phyloP scores from a whole-genome alignment of 2,113 vertebrate species.

The Erythrolamprus reginae region DNA sequence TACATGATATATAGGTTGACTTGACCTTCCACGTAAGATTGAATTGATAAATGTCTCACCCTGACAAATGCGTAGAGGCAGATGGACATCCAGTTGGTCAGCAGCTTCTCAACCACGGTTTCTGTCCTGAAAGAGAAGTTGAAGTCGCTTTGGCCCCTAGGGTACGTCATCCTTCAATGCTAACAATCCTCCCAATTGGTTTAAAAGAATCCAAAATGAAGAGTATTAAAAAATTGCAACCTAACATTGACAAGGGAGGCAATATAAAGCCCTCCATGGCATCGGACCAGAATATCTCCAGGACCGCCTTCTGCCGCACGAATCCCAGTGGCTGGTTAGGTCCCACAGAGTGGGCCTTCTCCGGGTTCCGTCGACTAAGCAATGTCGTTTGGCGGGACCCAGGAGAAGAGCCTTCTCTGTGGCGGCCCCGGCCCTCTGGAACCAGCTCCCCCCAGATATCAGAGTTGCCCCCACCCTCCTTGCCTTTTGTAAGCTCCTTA shows the following conservation, averaged over 20 bases:
- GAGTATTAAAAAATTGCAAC: background rate
- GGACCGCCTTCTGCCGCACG: no score
- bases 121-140: conserved; percentile 81
- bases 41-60: conserved; percentile 66
- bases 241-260: background rate
- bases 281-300: no score
- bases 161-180: background rate
- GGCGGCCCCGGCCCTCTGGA: no score
- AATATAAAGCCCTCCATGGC: no score
- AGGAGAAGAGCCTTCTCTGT: no score
- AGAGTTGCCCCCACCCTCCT: no score
- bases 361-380: no score
- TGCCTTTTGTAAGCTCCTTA: no score
- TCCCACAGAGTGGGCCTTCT: no score
- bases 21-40: background rate
- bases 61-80: conserved; percentile 91
- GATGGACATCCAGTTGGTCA: conserved; percentile 99
- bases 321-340: no score
- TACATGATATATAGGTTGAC: background rate
- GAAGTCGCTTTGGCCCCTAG: background rate
- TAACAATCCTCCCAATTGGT: background rate
- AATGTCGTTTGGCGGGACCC: no score
- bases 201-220: background rate
- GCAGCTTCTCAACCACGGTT: conserved; percentile 94
- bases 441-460: no score